Evolutionary conservation across 2,113 vertebrate genomes (phyloP).

Genomic region (Tapirus terrestris): DNA sequence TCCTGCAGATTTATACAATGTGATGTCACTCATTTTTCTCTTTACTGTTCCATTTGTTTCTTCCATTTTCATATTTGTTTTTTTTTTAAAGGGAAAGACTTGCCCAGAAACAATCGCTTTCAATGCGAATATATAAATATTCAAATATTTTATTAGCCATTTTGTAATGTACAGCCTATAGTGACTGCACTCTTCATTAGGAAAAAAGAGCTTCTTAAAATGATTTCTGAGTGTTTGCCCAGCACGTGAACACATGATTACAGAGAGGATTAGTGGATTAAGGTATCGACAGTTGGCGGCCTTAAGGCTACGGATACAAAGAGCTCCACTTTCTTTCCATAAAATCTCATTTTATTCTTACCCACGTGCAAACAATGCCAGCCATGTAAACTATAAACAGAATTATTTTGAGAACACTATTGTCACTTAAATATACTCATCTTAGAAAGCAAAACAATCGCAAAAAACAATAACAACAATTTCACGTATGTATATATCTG

Average conservation of each 20-base stretch:
- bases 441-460: conserved; percentile 56
- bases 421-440: conserved; percentile 42
- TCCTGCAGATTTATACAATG: conserved; percentile 69
- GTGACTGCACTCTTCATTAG: conserved; percentile 56
- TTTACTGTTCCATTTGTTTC: conserved; percentile 62
- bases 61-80: conserved; percentile 68
- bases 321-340: conserved; percentile 66
- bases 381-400: conserved; percentile 9
- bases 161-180: conserved; percentile 55
- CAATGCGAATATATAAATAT: conserved; percentile 73
- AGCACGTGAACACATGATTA: conserved; percentile 75
- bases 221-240: conserved; percentile 71
- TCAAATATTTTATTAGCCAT: conserved; percentile 77
- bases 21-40: conserved; percentile 78
- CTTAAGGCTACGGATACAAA: conserved; percentile 68
- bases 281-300: conserved; percentile 71
- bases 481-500: conserved; percentile 73
- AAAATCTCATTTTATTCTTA: conserved; percentile 76
- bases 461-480: conserved; percentile 26
- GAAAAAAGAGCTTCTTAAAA: conserved; percentile 79
- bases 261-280: conserved; percentile 80
- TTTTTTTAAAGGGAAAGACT: not conserved
- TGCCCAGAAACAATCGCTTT: conserved; percentile 72
- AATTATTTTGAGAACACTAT: conserved; percentile 69
- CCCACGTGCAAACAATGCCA: conserved; percentile 49